Evolutionary conservation across 1,140 invertebrate species (phyloP), one percentile per base, ranked within the genome.

Genomic region (Aplysia californica): DNA sequence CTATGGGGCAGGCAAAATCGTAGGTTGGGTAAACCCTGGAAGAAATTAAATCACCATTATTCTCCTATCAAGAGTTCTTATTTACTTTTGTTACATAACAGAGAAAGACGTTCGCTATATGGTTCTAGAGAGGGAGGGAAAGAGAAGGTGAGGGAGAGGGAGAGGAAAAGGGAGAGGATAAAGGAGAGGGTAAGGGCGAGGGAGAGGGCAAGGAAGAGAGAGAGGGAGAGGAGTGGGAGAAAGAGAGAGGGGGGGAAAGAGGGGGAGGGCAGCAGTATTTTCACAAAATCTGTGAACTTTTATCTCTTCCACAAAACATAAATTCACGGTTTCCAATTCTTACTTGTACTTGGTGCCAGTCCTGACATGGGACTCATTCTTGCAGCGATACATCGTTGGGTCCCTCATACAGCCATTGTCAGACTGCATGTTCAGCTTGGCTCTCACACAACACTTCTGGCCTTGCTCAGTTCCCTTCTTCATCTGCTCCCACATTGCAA

Each of bases 381-480:
- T 99, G 90, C 98, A 99, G n/a, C 98, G 92, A 88, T 99, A 99
- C 82, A 99, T 98, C 6, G 98, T 99, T n/a, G 98, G 98, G 92
- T 99, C 98, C 56, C 98, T 92, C 93, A 99, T 91, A 86, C 97
- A 99, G 0, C 98, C 98, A 91, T 99, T 99, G 31, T 93, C 91
- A 0, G 97, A 98, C 78, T 94, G 92, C 96, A 99, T 99, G 89
- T 99, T 96, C 79, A 99, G 98, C 91, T 99, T 99, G 0, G 97
- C 97, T 75, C 98, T 92, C 0, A 99, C 96, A 89, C 96, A 98
- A 87, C 95, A 98, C 83, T 94, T 93, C 75, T 95, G 92, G 0
- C 97, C 98, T 26, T 89, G 87, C n/a, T 89, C 88, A 0, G 93
- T 93, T 0, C 96, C 98, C 77, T 93, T 93, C 82, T 95, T 94